Evolutionary conservation across 2,797 vertebrate species (phyloP), one percentile per base, ranked within the genome.

Genomic region (Rhincodon typus): DNA sequence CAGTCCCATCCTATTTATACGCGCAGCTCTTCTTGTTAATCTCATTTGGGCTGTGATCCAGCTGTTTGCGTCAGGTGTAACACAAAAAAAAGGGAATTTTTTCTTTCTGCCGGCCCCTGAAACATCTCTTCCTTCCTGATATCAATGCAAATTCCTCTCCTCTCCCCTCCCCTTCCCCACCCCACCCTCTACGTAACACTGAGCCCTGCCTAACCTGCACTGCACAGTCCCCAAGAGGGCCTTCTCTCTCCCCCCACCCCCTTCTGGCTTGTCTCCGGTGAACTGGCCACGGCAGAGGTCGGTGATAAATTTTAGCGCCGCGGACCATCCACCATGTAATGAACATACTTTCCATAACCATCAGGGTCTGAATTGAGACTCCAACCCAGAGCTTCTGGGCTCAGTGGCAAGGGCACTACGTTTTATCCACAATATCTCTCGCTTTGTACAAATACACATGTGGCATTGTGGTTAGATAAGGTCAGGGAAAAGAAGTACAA

Each of bases 1-100:
- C 38, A 21, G 13, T 34, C 27, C 38, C 90, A n/a, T 57, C 72
- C 27, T 74, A 95, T 95, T 95, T 95, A 95, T 95, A 95, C 94
- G 0, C 13, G 1, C n/a, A 1, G 12, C 4, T 15, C 21, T 34
- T 25, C 46, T 19, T 38, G n/a, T 19, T 62, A 10, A 84, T 17
- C 94, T 27, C 23, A 23, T 19, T 23, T 4, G 2, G 94, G 69
- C 42, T 34, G 0, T 0, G 69, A 0, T 77, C 46, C 70, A 95
- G 6, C 5, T 74, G 1, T 74, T 95, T 53, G 25, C 67, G 94
- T 95, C 72, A 95, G 27, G 5, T n/a, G 2, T 69, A 93, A 67
- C 17, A 23, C 66, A 7, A 19, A 23, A 66, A 66, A 30, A 23
- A n/a, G 94, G 94, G 94, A 4, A 8, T 95, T n/a, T 77, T 66